These are phyloP conservation scores for Loripinus fragilis DNA, from an alignment of 2,888 invertebrate genomes.

Conservation along the genomic window DNA sequence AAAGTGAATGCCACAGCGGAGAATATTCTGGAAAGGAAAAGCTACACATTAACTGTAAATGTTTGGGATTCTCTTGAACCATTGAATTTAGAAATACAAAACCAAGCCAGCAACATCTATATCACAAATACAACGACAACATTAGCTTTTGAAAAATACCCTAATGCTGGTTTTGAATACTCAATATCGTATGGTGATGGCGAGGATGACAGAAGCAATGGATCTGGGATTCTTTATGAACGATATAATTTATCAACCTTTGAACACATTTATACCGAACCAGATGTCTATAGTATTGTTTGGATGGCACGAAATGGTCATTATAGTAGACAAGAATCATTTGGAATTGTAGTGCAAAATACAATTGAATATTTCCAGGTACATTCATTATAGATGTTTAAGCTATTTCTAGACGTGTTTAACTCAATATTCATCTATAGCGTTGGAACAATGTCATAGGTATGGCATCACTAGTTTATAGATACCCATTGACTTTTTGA, in stretches of 20 bases:
- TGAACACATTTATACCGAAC: conserved; percentile 34
- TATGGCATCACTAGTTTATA: no score
- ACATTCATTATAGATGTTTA: background rate
- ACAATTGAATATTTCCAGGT: background rate
- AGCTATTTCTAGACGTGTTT: no score
- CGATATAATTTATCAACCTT: conserved; percentile 39
- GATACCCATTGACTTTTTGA: no score
- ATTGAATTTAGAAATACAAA: conserved; percentile 28
- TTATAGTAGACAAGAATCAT: background rate
- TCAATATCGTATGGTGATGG: conserved; percentile 51
- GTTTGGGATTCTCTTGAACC: conserved; percentile 48
- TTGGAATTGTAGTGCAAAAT: background rate
- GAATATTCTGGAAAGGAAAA: conserved; percentile 29
- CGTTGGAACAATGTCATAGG: no score
- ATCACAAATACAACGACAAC: conserved; percentile 45
- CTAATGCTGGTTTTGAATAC: conserved; percentile 48
- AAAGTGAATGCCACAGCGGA: conserved; percentile 23
- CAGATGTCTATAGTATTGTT: conserved; percentile 33
- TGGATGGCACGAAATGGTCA: conserved; percentile 48
- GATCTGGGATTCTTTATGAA: conserved; percentile 29
- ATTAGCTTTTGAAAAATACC: conserved; percentile 43
- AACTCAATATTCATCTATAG: no score
- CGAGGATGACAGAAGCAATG: conserved; percentile 6
- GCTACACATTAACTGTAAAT: conserved; percentile 14
- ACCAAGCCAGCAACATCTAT: conserved; percentile 36